Conservation (phyloP, 2,888 invertebrate genomes). For the Desoria tigrina region DNA sequence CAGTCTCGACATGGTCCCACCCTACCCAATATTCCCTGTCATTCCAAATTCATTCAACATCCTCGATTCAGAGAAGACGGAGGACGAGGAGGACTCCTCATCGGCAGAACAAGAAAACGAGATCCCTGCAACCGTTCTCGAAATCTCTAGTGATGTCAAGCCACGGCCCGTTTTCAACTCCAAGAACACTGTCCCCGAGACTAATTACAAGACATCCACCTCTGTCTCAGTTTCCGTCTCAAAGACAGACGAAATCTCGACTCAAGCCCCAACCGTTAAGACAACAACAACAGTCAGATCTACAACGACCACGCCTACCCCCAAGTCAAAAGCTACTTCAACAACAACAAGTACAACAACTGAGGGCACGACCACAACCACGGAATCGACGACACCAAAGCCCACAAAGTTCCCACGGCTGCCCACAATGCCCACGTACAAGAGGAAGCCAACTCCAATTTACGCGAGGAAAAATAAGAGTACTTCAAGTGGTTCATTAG, state of each 20-base stretch:
- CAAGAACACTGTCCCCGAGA: conserved; percentile 6
- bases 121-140: background rate
- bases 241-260: conserved; percentile 9
- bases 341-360: conserved; percentile 25
- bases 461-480: conserved; percentile 38
- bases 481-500: conserved; percentile 20
- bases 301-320: conserved; percentile 21
- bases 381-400: background rate
- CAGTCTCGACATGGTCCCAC: conserved; percentile 29
- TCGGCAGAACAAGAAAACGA: conserved; percentile 16
- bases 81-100: conserved; percentile 25
- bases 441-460: conserved; percentile 44
- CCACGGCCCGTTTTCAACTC: conserved; percentile 26
- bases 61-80: conserved; percentile 30
- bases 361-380: conserved; percentile 15
- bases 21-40: conserved; percentile 33
- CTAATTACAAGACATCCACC: conserved; percentile 36
- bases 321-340: conserved; percentile 19
- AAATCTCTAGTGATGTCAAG: conserved; percentile 1
- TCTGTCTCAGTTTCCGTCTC: conserved; percentile 43
- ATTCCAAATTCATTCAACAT: conserved; percentile 46
- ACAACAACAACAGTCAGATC: conserved; percentile 21
- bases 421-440: conserved; percentile 50
- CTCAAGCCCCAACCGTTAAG: conserved; percentile 22
- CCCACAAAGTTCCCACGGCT: conserved; percentile 39